A percentile compares a stretch with the other conserved stretches of the same genome.
Evolutionary conservation across 2,113 vertebrate species (phyloP).

Genomic region (Laticauda colubrina): DNA sequence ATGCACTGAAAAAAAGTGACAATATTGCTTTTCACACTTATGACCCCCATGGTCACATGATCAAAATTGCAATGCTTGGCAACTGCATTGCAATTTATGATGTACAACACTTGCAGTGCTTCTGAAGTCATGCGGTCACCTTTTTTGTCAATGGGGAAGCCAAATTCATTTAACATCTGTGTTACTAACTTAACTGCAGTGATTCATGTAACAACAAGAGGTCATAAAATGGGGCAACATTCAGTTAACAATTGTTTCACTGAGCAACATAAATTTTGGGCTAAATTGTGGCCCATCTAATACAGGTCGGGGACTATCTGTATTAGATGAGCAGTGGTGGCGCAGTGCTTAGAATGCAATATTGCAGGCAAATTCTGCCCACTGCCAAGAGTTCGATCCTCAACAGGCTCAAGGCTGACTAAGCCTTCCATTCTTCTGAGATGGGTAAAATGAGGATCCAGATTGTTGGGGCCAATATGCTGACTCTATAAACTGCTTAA

Average conservation of each 20-base stretch:
- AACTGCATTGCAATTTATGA: background rate
- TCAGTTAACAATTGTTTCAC: background rate
- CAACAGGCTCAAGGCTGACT: too few relatives aligned
- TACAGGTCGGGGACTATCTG: too few relatives aligned
- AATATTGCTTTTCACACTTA: background rate
- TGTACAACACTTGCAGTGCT: background rate
- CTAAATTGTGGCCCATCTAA: too few relatives aligned
- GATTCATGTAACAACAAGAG: too few relatives aligned
- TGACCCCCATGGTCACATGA: background rate
- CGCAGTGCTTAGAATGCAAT: too few relatives aligned
- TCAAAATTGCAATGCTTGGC: background rate
- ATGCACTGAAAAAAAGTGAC: background rate
- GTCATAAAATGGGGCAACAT: background rate
- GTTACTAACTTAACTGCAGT: background rate
- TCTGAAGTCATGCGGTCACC: background rate
- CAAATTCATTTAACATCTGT: background rate
- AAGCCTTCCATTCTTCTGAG: too few relatives aligned
- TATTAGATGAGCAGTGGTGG: too few relatives aligned
- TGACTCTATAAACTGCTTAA: too few relatives aligned
- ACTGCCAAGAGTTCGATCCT: too few relatives aligned
- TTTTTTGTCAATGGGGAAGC: background rate
- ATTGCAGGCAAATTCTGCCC: too few relatives aligned
- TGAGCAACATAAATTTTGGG: background rate
- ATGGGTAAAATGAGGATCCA: too few relatives aligned
- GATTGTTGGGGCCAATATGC: too few relatives aligned